phyloP scores from a whole-genome alignment of 2,888 invertebrate genomes.

The Drosophila diplacantha region DNA sequence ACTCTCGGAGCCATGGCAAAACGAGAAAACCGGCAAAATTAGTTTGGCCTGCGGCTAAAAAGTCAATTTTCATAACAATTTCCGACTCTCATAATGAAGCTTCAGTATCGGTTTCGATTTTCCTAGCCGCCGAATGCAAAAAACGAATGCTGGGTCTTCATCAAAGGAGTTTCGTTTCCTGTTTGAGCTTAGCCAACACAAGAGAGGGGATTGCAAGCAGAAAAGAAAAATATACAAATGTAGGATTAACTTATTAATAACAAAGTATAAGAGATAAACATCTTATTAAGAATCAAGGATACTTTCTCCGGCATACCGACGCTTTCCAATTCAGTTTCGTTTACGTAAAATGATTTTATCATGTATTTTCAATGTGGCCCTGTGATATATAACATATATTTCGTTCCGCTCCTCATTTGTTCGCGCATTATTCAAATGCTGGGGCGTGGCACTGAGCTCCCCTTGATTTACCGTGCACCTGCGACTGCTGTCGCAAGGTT shows the following conservation, averaged over 20 bases:
- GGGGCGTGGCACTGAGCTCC: constrained; percentile 25
- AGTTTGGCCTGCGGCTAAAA: constrained; percentile 64
- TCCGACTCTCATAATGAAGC: constrained; percentile 66
- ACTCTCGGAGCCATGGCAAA: constrained; percentile 10
- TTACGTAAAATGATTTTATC: constrained; percentile 4
- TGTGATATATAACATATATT: not conserved
- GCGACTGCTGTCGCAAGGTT: constrained; percentile 37
- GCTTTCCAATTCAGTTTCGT: not conserved
- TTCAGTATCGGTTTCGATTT: constrained; percentile 56
- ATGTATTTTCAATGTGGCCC: not conserved
- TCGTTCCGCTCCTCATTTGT: constrained; percentile 22
- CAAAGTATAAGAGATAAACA: not conserved
- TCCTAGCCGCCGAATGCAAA: constrained; percentile 32
- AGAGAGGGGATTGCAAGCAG: not conserved
- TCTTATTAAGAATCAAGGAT: not conserved
- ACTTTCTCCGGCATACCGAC: not conserved
- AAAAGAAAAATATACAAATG: not conserved
- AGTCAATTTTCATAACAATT: constrained; percentile 71
- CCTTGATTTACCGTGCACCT: constrained; percentile 62
- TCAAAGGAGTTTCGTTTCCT: constrained; percentile 6
- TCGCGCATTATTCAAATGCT: constrained; percentile 54
- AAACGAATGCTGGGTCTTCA: not conserved
- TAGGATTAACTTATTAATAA: not conserved
- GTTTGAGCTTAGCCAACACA: not conserved
- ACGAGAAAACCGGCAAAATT: constrained; percentile 52